Evolutionary conservation across 1,140 invertebrate species (phyloP).

Genomic region (Globodera rostochiensis): DNA sequence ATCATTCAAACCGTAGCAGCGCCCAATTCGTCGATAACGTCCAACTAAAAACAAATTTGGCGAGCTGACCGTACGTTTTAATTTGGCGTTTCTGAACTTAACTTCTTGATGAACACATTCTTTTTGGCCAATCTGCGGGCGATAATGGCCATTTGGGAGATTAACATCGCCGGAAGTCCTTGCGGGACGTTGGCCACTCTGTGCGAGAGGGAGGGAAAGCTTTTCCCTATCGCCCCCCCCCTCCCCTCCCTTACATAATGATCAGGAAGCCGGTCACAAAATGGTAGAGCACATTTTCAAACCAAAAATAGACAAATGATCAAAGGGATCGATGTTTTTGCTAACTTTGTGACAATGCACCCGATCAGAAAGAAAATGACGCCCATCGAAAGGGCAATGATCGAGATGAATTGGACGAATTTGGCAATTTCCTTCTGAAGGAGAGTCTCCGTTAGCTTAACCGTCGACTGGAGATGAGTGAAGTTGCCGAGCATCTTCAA

Average conservation of each 20-base stretch:
- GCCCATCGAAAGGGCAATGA: slow-evolving; percentile 60
- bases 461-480: slow-evolving; percentile 53
- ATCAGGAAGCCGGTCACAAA: slow-evolving; percentile 65
- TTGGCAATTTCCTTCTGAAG: slow-evolving; percentile 58
- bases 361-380: slow-evolving; percentile 61
- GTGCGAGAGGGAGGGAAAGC: neutral
- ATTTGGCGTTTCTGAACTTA: neutral
- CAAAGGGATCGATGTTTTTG: neutral
- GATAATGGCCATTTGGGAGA: slow-evolving; percentile 89
- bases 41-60: slow-evolving; percentile 69
- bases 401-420: slow-evolving; percentile 60
- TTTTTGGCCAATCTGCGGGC: slow-evolving; percentile 98
- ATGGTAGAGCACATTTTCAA: slow-evolving; percentile 62
- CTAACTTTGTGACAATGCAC: slow-evolving; percentile 51
- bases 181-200: slow-evolving; percentile 64
- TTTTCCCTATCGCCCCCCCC: no score
- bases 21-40: slow-evolving; percentile 95
- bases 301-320: slow-evolving; percentile 33
- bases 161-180: slow-evolving; percentile 91
- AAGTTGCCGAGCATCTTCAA: slow-evolving; percentile 60
- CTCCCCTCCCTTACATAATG: slow-evolving; percentile 46
- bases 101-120: slow-evolving; percentile 94
- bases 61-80: neutral
- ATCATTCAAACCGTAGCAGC: slow-evolving; percentile 77
- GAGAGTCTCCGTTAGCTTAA: slow-evolving; percentile 49